A percentile compares a stretch with the other conserved stretches of the same genome.
phyloP scores from a whole-genome alignment of 2,113 vertebrate genomes.

The Elgaria multicarinata region DNA sequence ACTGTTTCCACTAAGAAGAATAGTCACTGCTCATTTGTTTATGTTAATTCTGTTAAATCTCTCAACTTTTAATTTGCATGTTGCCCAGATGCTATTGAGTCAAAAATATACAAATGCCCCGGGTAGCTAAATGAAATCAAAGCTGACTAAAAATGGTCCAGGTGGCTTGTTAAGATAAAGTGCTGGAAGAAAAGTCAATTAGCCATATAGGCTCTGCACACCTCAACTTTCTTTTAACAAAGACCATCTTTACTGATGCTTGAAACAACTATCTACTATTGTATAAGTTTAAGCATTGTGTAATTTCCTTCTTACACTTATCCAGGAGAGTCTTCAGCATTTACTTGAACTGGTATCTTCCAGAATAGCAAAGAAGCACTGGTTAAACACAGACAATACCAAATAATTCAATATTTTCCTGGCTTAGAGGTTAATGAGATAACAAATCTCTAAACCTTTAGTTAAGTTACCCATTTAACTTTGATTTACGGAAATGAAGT shows the following conservation, averaged over 20 bases:
- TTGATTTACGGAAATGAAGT: constrained; percentile 47
- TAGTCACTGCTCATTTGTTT: background rate
- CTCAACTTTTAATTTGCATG: background rate
- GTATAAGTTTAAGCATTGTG: constrained; percentile 47
- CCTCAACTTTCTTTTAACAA: constrained; percentile 52
- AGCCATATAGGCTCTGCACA: constrained; percentile 36
- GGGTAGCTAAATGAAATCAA: constrained; percentile 58
- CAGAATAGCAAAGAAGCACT: constrained; percentile 31
- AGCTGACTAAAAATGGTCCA: constrained; percentile 39
- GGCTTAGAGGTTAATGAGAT: constrained; percentile 15
- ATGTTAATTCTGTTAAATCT: background rate
- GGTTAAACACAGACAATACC: constrained; percentile 50
- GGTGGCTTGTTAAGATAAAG: constrained; percentile 57
- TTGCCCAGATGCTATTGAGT: background rate
- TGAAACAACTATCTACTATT: constrained; percentile 31
- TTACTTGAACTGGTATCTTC: constrained; percentile 35
- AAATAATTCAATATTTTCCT: constrained; percentile 21
- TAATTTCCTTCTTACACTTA: constrained; percentile 43
- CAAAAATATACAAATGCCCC: background rate
- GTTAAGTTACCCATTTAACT: constrained; percentile 22
- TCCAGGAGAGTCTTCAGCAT: constrained; percentile 28
- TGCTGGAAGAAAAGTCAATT: constrained; percentile 26
- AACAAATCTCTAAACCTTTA: background rate
- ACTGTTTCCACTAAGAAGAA: background rate
- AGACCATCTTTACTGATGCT: constrained; percentile 53